A percentile compares a stretch with the other conserved stretches of the same genome.
phyloP scores from a whole-genome alignment of 2,888 invertebrate species.

The Drosophila meridionalis region DNA sequence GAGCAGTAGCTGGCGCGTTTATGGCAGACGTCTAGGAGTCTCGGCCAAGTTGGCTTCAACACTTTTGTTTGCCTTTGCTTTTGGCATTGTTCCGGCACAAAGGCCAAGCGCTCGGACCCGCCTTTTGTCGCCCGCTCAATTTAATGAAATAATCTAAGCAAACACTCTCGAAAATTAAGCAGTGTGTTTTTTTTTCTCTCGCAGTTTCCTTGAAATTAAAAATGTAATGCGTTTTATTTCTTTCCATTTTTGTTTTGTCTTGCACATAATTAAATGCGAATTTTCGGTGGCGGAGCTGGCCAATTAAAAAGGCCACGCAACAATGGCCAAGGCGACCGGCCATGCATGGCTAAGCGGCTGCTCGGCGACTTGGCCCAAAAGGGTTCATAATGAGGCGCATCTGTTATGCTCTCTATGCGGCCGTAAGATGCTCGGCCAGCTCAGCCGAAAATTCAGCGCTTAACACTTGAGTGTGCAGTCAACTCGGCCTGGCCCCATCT shows the following conservation, averaged over 20 bases:
- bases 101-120: conserved; percentile 49
- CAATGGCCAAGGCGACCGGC: conserved; percentile 65
- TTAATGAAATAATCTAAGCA: conserved; percentile 82
- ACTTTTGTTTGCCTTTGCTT: conserved; percentile 74
- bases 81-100: conserved; percentile 71
- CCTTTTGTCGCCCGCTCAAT: conserved; percentile 72
- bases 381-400: conserved; percentile 59
- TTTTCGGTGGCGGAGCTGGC: conserved; percentile 59
- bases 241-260: conserved; percentile 27
- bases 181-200: conserved; percentile 41
- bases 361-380: conserved; percentile 25
- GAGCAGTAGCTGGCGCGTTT: conserved; percentile 49
- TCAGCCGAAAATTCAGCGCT: conserved; percentile 33
- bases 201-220: conserved; percentile 57
- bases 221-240: conserved; percentile 62
- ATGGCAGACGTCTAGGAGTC: conserved; percentile 62
- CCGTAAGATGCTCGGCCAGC: conserved; percentile 27
- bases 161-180: conserved; percentile 79
- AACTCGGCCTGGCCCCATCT: conserved; percentile 8
- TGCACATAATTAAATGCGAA: conserved; percentile 73
- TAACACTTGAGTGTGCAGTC: conserved; percentile 42
- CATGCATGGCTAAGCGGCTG: conserved; percentile 69
- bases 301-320: conserved; percentile 77
- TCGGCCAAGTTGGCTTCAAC: conserved; percentile 54
- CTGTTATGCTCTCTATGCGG: conserved; percentile 29